Evolutionary conservation across 2,888 invertebrate genomes (phyloP), one percentile per base, ranked within the genome.

Genomic region (Polydrusus cervinus): DNA sequence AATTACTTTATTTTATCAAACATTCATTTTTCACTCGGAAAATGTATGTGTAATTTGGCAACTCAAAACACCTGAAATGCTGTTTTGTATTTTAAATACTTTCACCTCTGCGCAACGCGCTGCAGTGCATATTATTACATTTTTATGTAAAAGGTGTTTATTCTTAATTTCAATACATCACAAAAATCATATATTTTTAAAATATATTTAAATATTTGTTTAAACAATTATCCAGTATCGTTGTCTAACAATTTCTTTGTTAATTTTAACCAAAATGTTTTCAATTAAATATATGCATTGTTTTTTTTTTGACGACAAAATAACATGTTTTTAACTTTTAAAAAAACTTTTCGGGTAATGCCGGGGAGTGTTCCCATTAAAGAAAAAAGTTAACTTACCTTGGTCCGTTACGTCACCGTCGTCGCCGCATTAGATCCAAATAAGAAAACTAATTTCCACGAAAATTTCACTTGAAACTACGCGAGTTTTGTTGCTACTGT

Each of bases 351-450:
- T 9, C 10, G 6, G 34, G 1, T 7, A 8, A 9, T 7, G 7
- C 10, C 5, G 34, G 1, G 34, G 34, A 9, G 6, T 3, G 34
- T 34, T 34, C 7, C 10, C 8, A 7, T 7, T n/a, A 34, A 8
- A 34, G 1, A 16, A 47, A 47, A 40, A 67, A 67, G 14, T 67
- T 67, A 13, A 20, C 76, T 79, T 78, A 82, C 82, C 81, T 81
- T 81, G 60, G 67, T 75, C 78, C 68, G 80, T 79, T 80, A 79
- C 79, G 81, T 82, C 81, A 82, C 81, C 81, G 82, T 20, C 73
- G 71, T 73, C 76, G 74, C 80, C 79, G 80, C 82, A 82, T 82
- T 82, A 80, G 78, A 78, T 81, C 80, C 81, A 80, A 78, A 79
- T 75, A 81, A 79, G 72, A 72, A 79, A 76, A 75, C 70, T 65